Evolutionary conservation across 2,113 vertebrate species (phyloP).

Genomic region (Apteryx mantelli): DNA sequence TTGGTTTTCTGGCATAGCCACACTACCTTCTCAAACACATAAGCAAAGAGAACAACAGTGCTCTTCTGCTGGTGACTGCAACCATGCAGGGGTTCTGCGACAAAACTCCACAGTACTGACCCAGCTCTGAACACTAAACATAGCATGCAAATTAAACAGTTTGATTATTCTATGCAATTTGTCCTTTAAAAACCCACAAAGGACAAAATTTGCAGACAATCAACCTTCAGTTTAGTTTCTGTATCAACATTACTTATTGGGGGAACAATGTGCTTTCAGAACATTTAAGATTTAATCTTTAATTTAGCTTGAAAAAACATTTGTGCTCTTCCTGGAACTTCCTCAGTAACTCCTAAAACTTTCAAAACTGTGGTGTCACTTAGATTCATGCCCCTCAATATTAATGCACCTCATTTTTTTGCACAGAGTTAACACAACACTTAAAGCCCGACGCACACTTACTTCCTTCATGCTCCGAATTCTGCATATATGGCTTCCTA

Average conservation of each 20-base stretch:
- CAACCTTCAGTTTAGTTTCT: background rate
- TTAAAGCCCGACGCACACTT: background rate
- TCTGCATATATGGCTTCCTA: background rate
- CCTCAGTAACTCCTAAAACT: background rate
- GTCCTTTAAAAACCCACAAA: background rate
- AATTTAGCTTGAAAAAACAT: background rate
- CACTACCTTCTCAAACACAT: background rate
- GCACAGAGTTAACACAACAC: background rate
- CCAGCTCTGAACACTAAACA: background rate
- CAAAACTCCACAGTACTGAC: background rate
- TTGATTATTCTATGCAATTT: background rate
- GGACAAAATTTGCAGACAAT: background rate
- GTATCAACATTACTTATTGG: background rate
- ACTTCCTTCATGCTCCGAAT: background rate
- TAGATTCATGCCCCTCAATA: background rate
- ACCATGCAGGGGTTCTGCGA: background rate
- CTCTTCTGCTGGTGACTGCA: background rate
- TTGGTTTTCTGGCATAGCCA: background rate
- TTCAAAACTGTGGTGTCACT: background rate
- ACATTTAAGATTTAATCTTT: background rate
- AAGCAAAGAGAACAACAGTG: background rate
- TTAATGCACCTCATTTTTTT: background rate
- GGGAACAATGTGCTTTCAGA: background rate
- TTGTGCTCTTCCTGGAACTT: conserved; percentile 22
- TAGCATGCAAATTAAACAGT: background rate